Conservation (phyloP, 92 coral and sea anemone genomes). For the Palythoa heliodiscus region DNA sequence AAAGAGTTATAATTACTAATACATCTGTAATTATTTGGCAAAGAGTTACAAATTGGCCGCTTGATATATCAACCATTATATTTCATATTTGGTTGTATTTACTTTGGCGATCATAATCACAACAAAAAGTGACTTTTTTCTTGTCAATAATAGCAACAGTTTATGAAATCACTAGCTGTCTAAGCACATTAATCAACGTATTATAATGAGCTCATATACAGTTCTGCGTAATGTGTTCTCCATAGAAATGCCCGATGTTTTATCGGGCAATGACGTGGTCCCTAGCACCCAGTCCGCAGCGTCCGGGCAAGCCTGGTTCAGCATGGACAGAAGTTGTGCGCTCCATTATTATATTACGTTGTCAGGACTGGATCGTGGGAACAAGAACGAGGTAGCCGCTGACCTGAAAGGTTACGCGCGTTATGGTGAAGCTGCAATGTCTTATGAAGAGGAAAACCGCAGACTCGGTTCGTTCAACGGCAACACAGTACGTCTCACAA, state of each 20-base stretch:
- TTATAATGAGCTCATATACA: background rate
- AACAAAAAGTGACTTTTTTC: too few relatives aligned
- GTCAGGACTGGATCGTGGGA: constrained; percentile 71
- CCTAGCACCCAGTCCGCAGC: constrained; percentile 90
- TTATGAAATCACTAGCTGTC: background rate
- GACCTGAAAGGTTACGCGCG: constrained; percentile 80
- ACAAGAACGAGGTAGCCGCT: constrained; percentile 67
- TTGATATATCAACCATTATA: too few relatives aligned
- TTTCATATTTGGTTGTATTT: too few relatives aligned
- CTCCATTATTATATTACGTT: constrained; percentile 74
- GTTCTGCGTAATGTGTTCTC: background rate
- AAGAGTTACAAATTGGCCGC: too few relatives aligned
- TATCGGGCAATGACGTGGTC: constrained; percentile 86
- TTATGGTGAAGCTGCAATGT: constrained; percentile 70
- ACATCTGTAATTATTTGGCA: too few relatives aligned
- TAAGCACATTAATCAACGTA: background rate
- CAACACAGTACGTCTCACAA: constrained; percentile 57
- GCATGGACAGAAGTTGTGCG: constrained; percentile 75
- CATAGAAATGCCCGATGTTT: constrained; percentile 63
- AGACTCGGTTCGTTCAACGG: constrained; percentile 63
- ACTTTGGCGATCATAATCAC: too few relatives aligned
- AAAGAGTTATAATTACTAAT: too few relatives aligned
- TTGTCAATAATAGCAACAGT: too few relatives aligned
- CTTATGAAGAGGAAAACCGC: constrained; percentile 63
- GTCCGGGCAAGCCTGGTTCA: constrained; percentile 89